Base-by-base conservation (phyloP, 2,888 invertebrate genomes). In the Dicycla oo region DNA sequence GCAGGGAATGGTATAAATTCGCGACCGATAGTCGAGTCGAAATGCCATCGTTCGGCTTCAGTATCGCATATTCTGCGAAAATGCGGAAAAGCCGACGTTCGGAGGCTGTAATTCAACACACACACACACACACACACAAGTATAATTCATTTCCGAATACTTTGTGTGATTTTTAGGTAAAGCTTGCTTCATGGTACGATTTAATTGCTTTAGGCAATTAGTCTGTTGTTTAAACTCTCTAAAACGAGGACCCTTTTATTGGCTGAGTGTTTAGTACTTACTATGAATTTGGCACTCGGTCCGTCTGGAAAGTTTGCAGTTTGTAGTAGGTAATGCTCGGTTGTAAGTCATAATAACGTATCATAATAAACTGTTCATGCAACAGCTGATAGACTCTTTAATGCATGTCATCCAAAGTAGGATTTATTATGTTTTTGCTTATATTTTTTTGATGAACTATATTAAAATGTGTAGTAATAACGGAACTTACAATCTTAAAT, bases 31-130 rank as follows among this genome's bases (percentile, higher is more conserved):
- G 69, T 58, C 40, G 61, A 68, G 57, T 70, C 75, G 60, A 69
- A 76, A 81, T 86, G 73, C 75, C 75, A 51, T 51, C 71, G 82
- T 73, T 73, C 67, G 64, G 74, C 68, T 84, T 80, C 85, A 69
- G 80, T 82, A 87, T 88, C 84, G 88, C 87, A 88, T 91, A 91
- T 91, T 85, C 84, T 80, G 73, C 75, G 79, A 68, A 77, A 71
- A 62, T 83, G 83, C 83, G 86, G 88, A 81, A 89, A 88, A 89
- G 78, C 87, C 82, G 78, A 62, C 76, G 72, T 54, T 78, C 54
- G 77, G 80, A 75, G 78, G 78, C 85, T 73, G 84, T 89, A 89
- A 88, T 91, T 88, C 84, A 89, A 68, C 63, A 54, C 43, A 45
- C 69, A 72, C 54, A 69, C 57, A 43, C 45, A 61, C 56, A 49